These are phyloP conservation scores for Craseonycteris thonglongyai DNA, from an alignment of 2,113 vertebrate species.

Conservation along the genomic window DNA sequence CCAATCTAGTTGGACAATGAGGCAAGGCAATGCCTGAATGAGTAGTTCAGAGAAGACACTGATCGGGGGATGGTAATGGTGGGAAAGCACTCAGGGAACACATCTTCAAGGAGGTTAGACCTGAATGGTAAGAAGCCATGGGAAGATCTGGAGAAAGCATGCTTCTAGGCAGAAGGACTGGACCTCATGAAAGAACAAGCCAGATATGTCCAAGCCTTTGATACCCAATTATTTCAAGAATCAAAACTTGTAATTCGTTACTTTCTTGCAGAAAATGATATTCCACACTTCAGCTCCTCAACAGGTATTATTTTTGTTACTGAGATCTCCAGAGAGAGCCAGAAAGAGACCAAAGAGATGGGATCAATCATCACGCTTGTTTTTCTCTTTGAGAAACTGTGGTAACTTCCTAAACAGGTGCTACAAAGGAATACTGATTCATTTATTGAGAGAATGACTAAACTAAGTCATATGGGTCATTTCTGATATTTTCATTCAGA, in stretches of 20 bases:
- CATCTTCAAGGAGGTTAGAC: neutral
- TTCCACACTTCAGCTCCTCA: neutral
- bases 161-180: neutral
- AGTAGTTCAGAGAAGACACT: neutral
- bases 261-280: neutral
- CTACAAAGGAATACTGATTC: neutral
- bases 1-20: neutral
- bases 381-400: slow-evolving; percentile 11
- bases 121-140: neutral
- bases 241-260: neutral
- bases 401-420: neutral
- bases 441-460: neutral
- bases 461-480: neutral
- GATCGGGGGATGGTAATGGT: neutral
- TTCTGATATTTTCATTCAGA: neutral
- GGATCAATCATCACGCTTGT: neutral
- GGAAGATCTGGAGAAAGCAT: neutral
- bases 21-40: neutral
- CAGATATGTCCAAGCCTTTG: neutral
- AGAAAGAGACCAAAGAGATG: neutral
- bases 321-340: neutral
- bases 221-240: neutral
- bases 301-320: neutral
- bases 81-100: neutral
- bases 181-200: neutral